These are phyloP conservation scores for Megaceryle maxima DNA, from an alignment of 2,113 vertebrate genomes.

Conservation along the genomic window DNA sequence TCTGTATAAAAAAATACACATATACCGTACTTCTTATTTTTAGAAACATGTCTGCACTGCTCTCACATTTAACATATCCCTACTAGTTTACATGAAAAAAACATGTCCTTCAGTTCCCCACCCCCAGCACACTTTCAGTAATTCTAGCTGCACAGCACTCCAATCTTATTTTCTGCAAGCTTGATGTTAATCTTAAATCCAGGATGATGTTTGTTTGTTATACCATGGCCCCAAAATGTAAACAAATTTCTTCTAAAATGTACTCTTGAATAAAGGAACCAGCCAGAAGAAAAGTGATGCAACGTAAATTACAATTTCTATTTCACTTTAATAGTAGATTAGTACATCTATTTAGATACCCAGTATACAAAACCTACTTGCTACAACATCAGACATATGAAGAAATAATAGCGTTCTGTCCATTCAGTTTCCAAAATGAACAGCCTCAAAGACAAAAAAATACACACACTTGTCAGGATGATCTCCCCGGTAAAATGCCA, in stretches of 20 bases:
- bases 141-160: neutral
- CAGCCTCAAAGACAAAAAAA: conserved; percentile 46
- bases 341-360: conserved; percentile 21
- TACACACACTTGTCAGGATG: conserved; percentile 44
- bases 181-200: neutral
- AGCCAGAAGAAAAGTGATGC: neutral
- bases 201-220: neutral
- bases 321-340: neutral
- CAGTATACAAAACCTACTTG: neutral
- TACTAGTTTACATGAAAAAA: neutral
- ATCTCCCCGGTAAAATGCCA: conserved; percentile 47
- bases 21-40: neutral
- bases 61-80: neutral
- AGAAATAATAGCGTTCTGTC: conserved; percentile 52
- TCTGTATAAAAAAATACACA: neutral
- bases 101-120: neutral
- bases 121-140: neutral
- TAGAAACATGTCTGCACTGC: neutral
- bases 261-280: neutral
- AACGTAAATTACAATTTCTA: neutral
- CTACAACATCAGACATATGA: neutral
- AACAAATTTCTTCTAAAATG: neutral
- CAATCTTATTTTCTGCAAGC: conserved; percentile 20
- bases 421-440: conserved; percentile 57
- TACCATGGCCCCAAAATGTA: neutral